Evolutionary conservation across 2,888 invertebrate genomes (phyloP), one percentile per base, ranked within the genome.

Genomic region (Chaetogeoica ovagalla): DNA sequence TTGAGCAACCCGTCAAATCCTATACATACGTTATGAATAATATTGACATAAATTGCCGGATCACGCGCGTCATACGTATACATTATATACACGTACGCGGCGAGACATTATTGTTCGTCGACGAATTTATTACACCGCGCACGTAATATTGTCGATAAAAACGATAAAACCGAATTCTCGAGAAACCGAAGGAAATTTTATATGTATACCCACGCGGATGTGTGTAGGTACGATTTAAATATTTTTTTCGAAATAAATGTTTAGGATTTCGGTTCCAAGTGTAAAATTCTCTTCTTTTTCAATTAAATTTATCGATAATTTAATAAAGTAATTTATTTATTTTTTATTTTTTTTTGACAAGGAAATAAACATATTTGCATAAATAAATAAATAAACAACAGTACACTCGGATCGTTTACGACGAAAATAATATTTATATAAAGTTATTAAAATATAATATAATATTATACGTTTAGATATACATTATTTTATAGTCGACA

Each of bases 21-120:
- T 17, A 4, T 30, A 30, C n/a, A n/a, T n/a, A n/a, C n/a, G n/a
- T n/a, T 30, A 55, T 74, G 65, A 74, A 74, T 74, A 74, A 74
- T 65, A 65, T 74, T 39, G 74, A 39, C 65, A 74, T 74, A 74
- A 74, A 74, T 74, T 74, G 21, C 55, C 65, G 74, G 74, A 74
- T 65, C 55, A 65, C 48, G 11, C 43, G 11, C 43, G 11, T 11
- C 39, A 39, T 8, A 8, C 39, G 8, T 8, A 39, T 39, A 39
- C 39, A 39, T 39, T 11, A 59, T 59, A 4, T 23, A 9, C 52
- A 23, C 62, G 48, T 72, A 72, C 62, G 52, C 30, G 30, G 52
- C 30, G n/a, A 73, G 48, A 37, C 6, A 43, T 62, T 37, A 30
- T 73, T n/a, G 30, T 30, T 52, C 19, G 23, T 8, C 48, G 6